A percentile compares a stretch with the other conserved stretches of the same genome.
Conservation (phyloP, 2,113 vertebrate genomes). For the Campylomormyrus numenius region DNA sequence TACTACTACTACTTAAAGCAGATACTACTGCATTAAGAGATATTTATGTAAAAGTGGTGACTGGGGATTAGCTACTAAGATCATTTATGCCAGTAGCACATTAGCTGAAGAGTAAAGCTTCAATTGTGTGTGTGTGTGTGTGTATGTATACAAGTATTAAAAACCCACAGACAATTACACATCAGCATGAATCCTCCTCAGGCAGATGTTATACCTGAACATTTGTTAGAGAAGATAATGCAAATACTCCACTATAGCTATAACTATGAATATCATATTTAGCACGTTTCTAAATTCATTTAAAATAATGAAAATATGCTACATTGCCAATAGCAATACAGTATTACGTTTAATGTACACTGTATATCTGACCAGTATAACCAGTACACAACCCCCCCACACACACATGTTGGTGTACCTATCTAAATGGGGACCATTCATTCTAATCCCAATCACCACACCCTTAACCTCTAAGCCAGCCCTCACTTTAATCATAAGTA, state of each 20-base stretch:
- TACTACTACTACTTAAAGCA: slow-evolving; percentile 48
- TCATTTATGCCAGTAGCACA: slow-evolving; percentile 10
- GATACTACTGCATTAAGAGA: slow-evolving; percentile 57
- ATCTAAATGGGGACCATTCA: no score
- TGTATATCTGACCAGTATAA: background rate
- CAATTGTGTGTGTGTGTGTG: background rate
- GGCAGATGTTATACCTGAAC: background rate
- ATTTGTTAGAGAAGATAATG: background rate
- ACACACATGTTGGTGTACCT: background rate
- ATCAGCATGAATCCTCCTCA: background rate
- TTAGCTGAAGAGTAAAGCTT: background rate
- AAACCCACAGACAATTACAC: background rate
- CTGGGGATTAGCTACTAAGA: slow-evolving; percentile 33
- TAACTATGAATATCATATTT: background rate
- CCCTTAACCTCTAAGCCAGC: no score
- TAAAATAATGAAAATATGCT: no score
- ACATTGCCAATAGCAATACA: no score
- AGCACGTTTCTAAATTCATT: background rate
- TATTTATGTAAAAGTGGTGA: slow-evolving; percentile 42
- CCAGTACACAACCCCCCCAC: background rate
- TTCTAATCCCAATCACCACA: no score
- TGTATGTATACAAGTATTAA: background rate
- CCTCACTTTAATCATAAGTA: no score
- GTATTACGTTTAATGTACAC: background rate
- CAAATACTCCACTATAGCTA: background rate